Evolutionary conservation across 1,140 invertebrate species (phyloP), one percentile per base, ranked within the genome.

Genomic region (Saccostrea glomerata): DNA sequence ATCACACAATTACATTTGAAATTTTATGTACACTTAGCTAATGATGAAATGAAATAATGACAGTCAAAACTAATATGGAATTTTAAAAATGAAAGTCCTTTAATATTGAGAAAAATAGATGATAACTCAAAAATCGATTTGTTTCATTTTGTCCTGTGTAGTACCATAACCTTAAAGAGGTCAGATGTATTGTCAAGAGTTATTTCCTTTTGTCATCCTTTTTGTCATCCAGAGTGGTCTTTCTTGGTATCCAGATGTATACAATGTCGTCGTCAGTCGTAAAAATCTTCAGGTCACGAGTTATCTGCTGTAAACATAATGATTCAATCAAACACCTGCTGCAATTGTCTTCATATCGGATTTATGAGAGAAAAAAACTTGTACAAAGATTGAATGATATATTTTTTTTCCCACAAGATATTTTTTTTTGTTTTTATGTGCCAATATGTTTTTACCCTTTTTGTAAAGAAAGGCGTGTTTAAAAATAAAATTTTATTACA

Each of bases 251-350:
- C 30, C 70, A 15, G 23, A 30, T 30, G 7, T 77, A 25, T 40
- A 30, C 15, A 77, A 77, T 77, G 70, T 77, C 70, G 70, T 77
- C 70, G 70, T 77, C 70, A 77, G 70, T 77, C 70, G 70, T 77
- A 77, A 36, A 36, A 77, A 40, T 77, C 70, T 77, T 11, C 70
- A 77, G 70, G 70, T 77, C 70, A 77, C 13, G 30, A 30, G 66
- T 25, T 25, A 77, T 77, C 70, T 77, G 23, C 70, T 36, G 70
- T 30, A 77, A 77, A 77, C 70, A 77, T 36, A 36, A 77, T 13
- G 12, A 77, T 77, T 30, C 12, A 7, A 36, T 77, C 30, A 77
- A 77, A 77, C 23, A 36, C 25, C 25, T 77, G 30, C 15, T 30
- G 1, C 17, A 7, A n/a, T 63, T 20, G 47, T 47, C 47, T 47